Conservation (phyloP, 2,113 vertebrate species). For the Brachypteracias leptosomus region DNA sequence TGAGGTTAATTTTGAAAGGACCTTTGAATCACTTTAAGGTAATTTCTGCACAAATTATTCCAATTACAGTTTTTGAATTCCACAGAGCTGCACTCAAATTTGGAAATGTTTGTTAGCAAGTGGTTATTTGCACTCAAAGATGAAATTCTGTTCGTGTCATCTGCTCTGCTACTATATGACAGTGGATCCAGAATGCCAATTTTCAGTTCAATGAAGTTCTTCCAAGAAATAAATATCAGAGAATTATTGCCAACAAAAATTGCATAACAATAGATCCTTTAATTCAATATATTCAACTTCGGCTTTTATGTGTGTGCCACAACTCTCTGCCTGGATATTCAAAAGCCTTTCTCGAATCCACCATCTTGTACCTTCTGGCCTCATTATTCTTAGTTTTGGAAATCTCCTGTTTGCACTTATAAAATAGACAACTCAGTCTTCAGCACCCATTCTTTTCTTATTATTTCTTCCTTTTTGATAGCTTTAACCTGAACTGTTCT, state of each 20-base stretch:
- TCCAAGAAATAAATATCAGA: neutral
- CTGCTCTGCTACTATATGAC: neutral
- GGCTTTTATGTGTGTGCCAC: neutral
- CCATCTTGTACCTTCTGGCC: neutral
- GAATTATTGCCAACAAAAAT: neutral
- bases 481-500: neutral
- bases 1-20: neutral
- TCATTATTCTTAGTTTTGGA: neutral
- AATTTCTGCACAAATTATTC: neutral
- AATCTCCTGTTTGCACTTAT: neutral
- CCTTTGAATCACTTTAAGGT: neutral
- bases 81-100: neutral
- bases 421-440: neutral
- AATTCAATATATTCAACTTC: neutral
- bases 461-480: neutral
- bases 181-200: neutral
- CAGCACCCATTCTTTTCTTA: neutral
- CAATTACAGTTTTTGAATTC: neutral
- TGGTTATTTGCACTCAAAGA: neutral
- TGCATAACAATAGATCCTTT: neutral
- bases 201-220: constrained; percentile 5
- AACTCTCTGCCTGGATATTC: neutral
- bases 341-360: neutral
- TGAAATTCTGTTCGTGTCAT: neutral
- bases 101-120: neutral